phyloP scores from a whole-genome alignment of 2,113 vertebrate species.

The Myotis brandtii region DNA sequence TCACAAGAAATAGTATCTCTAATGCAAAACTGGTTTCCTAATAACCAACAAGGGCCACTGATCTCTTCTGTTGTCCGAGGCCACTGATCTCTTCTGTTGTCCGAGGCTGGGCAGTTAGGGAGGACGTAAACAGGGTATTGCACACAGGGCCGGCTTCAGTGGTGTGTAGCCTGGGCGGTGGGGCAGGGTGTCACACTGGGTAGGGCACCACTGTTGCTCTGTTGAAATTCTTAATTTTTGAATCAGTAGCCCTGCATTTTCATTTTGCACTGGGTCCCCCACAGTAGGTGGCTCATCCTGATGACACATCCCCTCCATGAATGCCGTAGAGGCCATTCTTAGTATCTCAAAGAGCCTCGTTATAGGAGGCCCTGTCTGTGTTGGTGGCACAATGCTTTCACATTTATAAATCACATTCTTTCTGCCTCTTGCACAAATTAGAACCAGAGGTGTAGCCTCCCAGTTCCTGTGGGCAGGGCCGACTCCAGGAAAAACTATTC shows the following conservation, averaged over 20 bases:
- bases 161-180: too few species aligned
- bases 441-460: conserved; percentile 78
- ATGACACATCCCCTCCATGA: not conserved
- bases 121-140: not conserved
- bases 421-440: conserved; percentile 80
- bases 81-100: not conserved
- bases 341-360: not conserved
- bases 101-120: not conserved
- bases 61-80: not conserved
- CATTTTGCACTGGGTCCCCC: not conserved
- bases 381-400: conserved; percentile 61
- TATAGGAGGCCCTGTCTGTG: conserved; percentile 8
- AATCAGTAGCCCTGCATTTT: not conserved
- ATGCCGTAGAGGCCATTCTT: not conserved
- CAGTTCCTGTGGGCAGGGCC: conserved; percentile 68
- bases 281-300: not conserved
- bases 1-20: not conserved
- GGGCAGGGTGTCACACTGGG: not conserved
- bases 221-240: not conserved
- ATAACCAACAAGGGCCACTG: not conserved
- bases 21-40: not conserved
- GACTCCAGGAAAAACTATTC: conserved; percentile 89
- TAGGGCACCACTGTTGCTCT: not conserved
- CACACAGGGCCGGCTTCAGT: not conserved
- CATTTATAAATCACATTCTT: conserved; percentile 80